A percentile compares a stretch with the other conserved stretches of the same genome.
Evolutionary conservation across 2,797 vertebrate species (phyloP).

Genomic region (Sorex maritimensis): DNA sequence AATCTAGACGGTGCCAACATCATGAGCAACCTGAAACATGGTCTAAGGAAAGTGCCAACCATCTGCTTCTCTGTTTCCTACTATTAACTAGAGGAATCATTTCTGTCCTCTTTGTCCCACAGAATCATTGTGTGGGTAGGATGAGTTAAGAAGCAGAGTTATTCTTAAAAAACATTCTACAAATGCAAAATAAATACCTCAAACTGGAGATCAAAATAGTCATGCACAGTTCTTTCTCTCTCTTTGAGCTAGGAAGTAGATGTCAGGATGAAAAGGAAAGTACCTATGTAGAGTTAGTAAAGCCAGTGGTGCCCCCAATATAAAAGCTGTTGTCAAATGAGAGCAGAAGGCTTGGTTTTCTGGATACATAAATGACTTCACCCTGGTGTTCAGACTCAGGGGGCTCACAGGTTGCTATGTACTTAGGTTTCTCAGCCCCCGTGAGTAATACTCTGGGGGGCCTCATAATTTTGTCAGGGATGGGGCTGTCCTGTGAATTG

Average conservation of each 20-base stretch:
- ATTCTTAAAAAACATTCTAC: constrained; percentile 39
- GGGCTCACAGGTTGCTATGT: not conserved
- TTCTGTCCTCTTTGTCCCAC: not conserved
- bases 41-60: not conserved
- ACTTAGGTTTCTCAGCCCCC: not conserved
- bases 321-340: constrained; percentile 1
- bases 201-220: constrained; percentile 35
- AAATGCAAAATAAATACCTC: constrained; percentile 2
- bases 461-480: not conserved
- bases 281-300: not conserved
- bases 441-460: not conserved
- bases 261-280: not conserved
- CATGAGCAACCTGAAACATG: constrained; percentile 3
- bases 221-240: constrained; percentile 9
- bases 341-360: not conserved
- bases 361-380: not conserved
- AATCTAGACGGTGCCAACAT: not conserved
- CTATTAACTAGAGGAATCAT: not conserved
- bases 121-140: not conserved
- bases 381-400: too few relatives aligned
- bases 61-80: not conserved
- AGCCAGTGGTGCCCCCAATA: not conserved
- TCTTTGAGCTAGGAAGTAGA: not conserved
- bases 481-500: not conserved
- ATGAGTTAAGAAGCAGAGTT: not conserved